A percentile compares a stretch with the other conserved stretches of the same genome.
Conservation (phyloP, 2,113 vertebrate genomes). For the Callithrix jacchus region DNA sequence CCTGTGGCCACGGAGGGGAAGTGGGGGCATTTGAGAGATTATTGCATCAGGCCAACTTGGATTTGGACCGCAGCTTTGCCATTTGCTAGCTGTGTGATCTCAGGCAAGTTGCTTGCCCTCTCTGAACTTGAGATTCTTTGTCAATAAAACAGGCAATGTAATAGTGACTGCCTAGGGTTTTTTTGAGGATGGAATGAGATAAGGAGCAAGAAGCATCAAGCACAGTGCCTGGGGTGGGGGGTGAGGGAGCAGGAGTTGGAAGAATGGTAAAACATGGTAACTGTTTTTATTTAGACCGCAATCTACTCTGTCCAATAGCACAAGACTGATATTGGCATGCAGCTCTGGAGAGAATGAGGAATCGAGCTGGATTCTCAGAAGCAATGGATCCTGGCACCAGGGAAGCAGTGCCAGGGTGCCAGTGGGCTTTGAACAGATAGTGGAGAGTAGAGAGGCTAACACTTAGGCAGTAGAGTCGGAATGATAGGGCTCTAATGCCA, state of each 20-base stretch:
- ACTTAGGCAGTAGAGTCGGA: not conserved
- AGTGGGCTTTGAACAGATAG: not conserved
- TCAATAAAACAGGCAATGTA: not conserved
- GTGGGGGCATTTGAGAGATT: not conserved
- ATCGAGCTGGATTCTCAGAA: conserved; percentile 12
- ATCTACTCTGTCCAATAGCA: not conserved
- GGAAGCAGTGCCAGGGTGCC: not conserved
- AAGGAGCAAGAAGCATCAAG: not conserved
- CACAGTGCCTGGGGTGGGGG: not conserved
- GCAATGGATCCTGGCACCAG: not conserved
- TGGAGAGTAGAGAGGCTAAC: not conserved
- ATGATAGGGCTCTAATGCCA: not conserved
- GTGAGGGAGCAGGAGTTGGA: not conserved
- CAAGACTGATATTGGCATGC: not conserved
- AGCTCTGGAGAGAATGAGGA: not conserved
- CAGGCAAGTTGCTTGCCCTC: not conserved
- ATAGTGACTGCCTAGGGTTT: not conserved
- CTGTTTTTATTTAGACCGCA: not conserved
- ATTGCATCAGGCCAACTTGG: not conserved
- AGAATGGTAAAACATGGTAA: not conserved
- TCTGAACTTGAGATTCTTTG: conserved; percentile 14
- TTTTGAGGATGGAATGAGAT: not conserved
- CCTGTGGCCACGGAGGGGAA: not conserved
- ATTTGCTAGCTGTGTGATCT: not conserved
- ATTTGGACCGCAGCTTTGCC: not conserved